Evolutionary conservation across 2,797 vertebrate species (phyloP).

Genomic region (Pseudopleuronectes americanus): DNA sequence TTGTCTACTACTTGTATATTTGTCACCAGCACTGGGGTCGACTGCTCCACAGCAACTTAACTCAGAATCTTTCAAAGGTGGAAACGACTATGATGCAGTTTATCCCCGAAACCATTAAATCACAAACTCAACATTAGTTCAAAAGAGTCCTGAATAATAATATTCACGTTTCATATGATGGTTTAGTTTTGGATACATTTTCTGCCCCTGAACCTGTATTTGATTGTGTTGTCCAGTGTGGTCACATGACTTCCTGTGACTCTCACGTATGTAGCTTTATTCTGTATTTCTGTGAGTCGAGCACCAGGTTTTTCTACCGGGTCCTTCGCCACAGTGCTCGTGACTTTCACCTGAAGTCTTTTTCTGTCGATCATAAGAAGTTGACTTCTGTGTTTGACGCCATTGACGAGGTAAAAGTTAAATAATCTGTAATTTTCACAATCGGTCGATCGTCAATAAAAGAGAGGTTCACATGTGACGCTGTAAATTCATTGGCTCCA

Average conservation of each 20-base stretch:
- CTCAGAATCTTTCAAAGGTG: slow-evolving; percentile 66
- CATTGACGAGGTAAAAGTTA: not conserved
- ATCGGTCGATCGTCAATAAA: not conserved
- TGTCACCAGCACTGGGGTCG: slow-evolving; percentile 97
- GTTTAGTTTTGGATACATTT: slow-evolving; percentile 9
- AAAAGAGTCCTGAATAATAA: slow-evolving; percentile 71
- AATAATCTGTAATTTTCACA: not conserved
- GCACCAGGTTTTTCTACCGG: slow-evolving; percentile 75
- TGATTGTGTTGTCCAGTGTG: slow-evolving; percentile 76
- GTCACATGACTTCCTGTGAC: slow-evolving; percentile 84
- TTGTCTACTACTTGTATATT: slow-evolving; percentile 89
- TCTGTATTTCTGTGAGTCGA: slow-evolving; percentile 7
- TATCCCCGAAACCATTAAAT: slow-evolving; percentile 63
- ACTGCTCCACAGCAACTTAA: slow-evolving; percentile 86
- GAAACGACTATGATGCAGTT: slow-evolving; percentile 64
- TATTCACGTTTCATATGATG: slow-evolving; percentile 84
- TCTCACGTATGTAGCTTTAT: slow-evolving; percentile 81
- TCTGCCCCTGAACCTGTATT: slow-evolving; percentile 78
- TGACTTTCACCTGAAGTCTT: too few relatives aligned
- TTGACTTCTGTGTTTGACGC: not conserved
- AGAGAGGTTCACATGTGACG: too few relatives aligned
- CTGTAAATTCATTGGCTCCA: too few relatives aligned
- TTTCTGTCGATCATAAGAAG: too few relatives aligned
- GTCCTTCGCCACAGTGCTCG: not conserved
- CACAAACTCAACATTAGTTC: slow-evolving; percentile 78